Evolutionary conservation across 2,888 invertebrate species (phyloP), one percentile per base, ranked within the genome.

Genomic region (Anoplius nigerrimus): DNA sequence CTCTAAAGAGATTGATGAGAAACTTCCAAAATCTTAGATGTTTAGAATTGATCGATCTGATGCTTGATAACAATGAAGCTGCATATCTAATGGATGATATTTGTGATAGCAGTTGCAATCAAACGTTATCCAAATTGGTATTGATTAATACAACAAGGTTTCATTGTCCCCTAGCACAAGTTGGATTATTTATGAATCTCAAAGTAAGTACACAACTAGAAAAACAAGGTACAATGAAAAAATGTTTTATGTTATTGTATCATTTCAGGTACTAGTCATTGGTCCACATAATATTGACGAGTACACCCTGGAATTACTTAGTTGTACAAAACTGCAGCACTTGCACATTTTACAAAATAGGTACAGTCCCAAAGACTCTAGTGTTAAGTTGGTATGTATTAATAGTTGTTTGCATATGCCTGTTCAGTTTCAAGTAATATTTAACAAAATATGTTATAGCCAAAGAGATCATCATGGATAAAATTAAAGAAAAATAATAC

Each of bases 201-300:
- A 90, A 92, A 82, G 94, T 93, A 87, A 85, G 83, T 80, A 48
- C 11, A 5, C 11, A 34, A 2, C 1, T 0, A 5, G 27, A 54
- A 20, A 15, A n/a, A 55, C 11, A 11, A n/a, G n/a, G n/a, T 8
- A 16, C 21, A 2, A 34, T 15, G 34, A 11, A 34, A 34, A 20
- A 16, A 43, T 34, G 48, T 45, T 56, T 18, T 42, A 2, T 56
- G 20, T 16, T 58, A 2, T 6, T 8, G 48, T 16, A 51, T 42
- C 22, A 11, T 81, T 60, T 13, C 79, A 93, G 93, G 90, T 91
- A 72, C 86, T 94, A 59, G 90, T 91, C 4, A 91, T 94, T 63
- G 93, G 93, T 74, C 94, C 94, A 2, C 94, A 95, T 89, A 95
- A 94, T 87, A 89, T 96, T 56, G 93, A 94, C 53, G 93, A 94